Evolutionary conservation across 2,797 vertebrate species (phyloP).

Genomic region (Acipenser transmontanus): DNA sequence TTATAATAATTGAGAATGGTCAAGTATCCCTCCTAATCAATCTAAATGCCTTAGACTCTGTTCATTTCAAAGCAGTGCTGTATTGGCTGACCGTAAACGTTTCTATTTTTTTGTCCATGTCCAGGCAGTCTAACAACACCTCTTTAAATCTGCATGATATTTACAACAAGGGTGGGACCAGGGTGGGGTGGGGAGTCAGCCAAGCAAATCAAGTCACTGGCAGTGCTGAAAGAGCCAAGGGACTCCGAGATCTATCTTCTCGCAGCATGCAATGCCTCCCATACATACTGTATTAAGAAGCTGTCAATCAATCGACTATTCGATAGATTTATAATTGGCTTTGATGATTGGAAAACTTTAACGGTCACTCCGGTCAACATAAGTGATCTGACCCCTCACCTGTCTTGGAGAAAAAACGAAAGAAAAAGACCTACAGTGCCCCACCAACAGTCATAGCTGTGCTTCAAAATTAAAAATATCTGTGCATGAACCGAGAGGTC

Average conservation of each 20-base stretch:
- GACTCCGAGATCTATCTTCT: background rate
- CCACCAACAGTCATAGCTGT: background rate
- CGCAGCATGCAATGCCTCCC: background rate
- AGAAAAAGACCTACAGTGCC: background rate
- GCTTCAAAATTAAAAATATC: constrained; percentile 37
- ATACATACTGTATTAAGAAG: background rate
- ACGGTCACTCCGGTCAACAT: background rate
- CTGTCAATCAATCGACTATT: background rate
- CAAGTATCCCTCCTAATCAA: too few relatives aligned
- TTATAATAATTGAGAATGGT: too few relatives aligned
- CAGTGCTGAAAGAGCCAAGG: background rate
- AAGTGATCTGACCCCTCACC: background rate
- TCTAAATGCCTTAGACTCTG: too few relatives aligned
- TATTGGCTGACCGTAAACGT: too few relatives aligned
- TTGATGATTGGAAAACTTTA: background rate
- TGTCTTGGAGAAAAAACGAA: background rate
- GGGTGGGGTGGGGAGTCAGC: too few relatives aligned
- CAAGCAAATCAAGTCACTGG: constrained; percentile 7
- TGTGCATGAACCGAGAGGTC: constrained; percentile 33
- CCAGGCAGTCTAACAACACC: too few relatives aligned
- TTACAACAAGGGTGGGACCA: too few relatives aligned
- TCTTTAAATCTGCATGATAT: too few relatives aligned
- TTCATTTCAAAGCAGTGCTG: too few relatives aligned
- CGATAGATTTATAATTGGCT: background rate
- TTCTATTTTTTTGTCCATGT: too few relatives aligned